Evolutionary conservation across 1,140 invertebrate genomes (phyloP).

Genomic region (Halyomorpha halys): DNA sequence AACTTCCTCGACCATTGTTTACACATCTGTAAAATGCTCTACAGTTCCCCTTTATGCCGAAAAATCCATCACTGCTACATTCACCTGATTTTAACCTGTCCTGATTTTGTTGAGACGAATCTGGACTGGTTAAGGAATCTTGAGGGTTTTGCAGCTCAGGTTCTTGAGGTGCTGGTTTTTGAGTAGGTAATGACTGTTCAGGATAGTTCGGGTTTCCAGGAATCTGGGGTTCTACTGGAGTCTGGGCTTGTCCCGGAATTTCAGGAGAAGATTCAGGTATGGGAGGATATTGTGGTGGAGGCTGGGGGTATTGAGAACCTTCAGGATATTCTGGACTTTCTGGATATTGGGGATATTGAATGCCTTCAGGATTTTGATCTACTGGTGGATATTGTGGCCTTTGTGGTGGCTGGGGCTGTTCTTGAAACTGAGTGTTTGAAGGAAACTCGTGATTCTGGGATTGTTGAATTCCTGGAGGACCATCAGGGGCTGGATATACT

Average conservation of each 20-base stretch:
- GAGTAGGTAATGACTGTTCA: slow-evolving; percentile 10
- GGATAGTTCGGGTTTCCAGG: slow-evolving; percentile 3
- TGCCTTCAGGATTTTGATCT: slow-evolving; percentile 22
- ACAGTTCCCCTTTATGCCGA: slow-evolving; percentile 48
- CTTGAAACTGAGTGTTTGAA: not conserved
- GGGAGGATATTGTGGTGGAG: not conserved
- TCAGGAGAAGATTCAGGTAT: slow-evolving; percentile 26
- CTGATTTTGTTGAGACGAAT: not conserved
- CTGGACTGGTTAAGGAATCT: too few relatives aligned
- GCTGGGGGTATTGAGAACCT: slow-evolving; percentile 19
- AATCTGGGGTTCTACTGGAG: slow-evolving; percentile 21
- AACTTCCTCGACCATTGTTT: slow-evolving; percentile 45
- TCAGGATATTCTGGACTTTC: slow-evolving; percentile 21
- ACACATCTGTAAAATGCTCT: slow-evolving; percentile 57
- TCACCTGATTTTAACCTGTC: slow-evolving; percentile 19
- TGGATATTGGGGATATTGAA: slow-evolving; percentile 21
- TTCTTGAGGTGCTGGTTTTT: slow-evolving; percentile 7
- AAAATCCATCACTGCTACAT: slow-evolving; percentile 42
- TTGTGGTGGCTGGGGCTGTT: slow-evolving; percentile 2
- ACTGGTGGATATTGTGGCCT: slow-evolving; percentile 12
- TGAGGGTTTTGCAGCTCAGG: not conserved
- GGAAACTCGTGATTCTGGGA: not conserved
- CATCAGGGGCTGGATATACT: too few relatives aligned
- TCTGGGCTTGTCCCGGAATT: slow-evolving; percentile 25
- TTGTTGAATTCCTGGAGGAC: not conserved